Conservation (phyloP, 2,797 vertebrate species). For the Megaceryle alcyon region DNA sequence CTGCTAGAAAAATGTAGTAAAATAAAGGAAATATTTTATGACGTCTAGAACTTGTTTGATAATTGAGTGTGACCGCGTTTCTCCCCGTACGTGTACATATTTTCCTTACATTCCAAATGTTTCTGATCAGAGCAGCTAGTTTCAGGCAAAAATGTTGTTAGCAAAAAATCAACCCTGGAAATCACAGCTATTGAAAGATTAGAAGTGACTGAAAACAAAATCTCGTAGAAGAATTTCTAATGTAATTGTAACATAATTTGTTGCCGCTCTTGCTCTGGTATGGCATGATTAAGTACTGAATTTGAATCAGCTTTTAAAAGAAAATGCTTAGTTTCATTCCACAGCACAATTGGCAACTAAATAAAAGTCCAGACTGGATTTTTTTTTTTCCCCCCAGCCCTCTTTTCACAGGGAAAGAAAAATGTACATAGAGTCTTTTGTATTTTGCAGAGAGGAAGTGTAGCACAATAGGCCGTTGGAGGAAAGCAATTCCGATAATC, state of each 20-base stretch:
- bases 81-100: neutral
- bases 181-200: constrained; percentile 34
- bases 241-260: constrained; percentile 65
- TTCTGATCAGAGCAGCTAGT: constrained; percentile 13
- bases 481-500: constrained; percentile 84
- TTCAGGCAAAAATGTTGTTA: constrained; percentile 29
- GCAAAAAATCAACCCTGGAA: constrained; percentile 15
- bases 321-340: constrained; percentile 62
- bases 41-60: neutral
- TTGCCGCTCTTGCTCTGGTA: constrained; percentile 27
- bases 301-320: constrained; percentile 54
- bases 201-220: constrained; percentile 59
- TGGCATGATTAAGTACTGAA: constrained; percentile 45
- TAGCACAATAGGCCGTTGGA: constrained; percentile 59
- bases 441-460: constrained; percentile 75
- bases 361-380: constrained; percentile 56
- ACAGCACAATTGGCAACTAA: constrained; percentile 55
- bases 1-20: neutral
- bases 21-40: neutral
- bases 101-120: neutral
- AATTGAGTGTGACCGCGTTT: neutral
- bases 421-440: constrained; percentile 81
- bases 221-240: constrained; percentile 43
- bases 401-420: constrained; percentile 62
- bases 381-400: neutral